phyloP scores from a whole-genome alignment of 2,888 invertebrate genomes.

The Protodeltote pygarga region DNA sequence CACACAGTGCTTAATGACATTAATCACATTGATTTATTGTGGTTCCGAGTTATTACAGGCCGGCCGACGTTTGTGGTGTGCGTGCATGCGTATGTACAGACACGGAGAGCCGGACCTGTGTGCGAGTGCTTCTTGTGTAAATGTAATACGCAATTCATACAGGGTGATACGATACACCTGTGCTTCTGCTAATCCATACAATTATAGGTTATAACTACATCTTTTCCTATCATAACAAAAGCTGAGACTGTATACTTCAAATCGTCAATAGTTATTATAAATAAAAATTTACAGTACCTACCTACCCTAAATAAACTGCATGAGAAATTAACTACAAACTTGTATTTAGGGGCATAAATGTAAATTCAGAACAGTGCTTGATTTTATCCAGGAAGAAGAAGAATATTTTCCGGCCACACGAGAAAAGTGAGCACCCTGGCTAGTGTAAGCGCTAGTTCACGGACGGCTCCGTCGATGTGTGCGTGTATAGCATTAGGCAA shows the following conservation, averaged over 20 bases:
- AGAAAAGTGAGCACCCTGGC: slow-evolving; percentile 65
- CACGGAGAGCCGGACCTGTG: slow-evolving; percentile 53
- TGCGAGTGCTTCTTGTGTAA: slow-evolving; percentile 78
- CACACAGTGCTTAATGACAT: slow-evolving; percentile 87
- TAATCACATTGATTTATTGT: slow-evolving; percentile 88
- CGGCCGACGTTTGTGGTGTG: slow-evolving; percentile 72
- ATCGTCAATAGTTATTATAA: slow-evolving; percentile 6
- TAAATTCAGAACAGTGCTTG: slow-evolving; percentile 7
- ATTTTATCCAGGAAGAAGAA: slow-evolving; percentile 11
- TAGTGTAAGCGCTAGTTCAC: slow-evolving; percentile 68
- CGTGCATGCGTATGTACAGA: slow-evolving; percentile 62
- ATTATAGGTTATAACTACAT: slow-evolving; percentile 4
- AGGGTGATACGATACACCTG: slow-evolving; percentile 71
- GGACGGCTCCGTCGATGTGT: slow-evolving; percentile 65
- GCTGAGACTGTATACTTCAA: slow-evolving; percentile 4
- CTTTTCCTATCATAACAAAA: slow-evolving; percentile 4
- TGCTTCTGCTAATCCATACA: slow-evolving; percentile 31
- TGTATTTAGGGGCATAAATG: background rate
- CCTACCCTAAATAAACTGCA: background rate
- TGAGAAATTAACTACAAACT: slow-evolving; percentile 1
- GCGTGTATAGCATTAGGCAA: slow-evolving; percentile 85
- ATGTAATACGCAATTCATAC: slow-evolving; percentile 74
- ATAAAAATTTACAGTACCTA: slow-evolving; percentile 14
- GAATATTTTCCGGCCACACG: slow-evolving; percentile 11
- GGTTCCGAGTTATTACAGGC: slow-evolving; percentile 88